Base-by-base conservation (phyloP, 2,888 invertebrate species). In the Morpho achilles region DNA sequence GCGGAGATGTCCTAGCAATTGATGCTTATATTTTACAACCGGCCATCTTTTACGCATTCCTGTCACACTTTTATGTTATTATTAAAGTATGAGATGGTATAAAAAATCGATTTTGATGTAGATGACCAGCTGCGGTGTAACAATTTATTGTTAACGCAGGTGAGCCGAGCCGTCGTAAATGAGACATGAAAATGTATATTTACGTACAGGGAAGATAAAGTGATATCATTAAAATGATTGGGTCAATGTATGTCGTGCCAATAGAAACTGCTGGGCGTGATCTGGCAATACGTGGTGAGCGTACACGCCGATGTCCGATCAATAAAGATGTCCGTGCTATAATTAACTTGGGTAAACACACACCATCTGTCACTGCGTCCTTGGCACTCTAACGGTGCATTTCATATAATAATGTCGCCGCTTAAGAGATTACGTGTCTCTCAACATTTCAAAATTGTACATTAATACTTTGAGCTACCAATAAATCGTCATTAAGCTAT, bases 1-100 rank as follows among this genome's bases (percentile, higher is more conserved):
- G 82, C 77, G 72, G 84, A 86, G 79, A 86, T 83, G 79, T 85
- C 84, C 85, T 86, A 82, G 85, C 85, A 77, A 82, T 86, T 80
- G 81, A 72, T 76, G 83, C 76, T 82, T 82, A 82, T 81, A 79
- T 87, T 87, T 87, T 84, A 88, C 82, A 76, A 74, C 76, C 73
- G 74, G 73, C 75, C 80, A 82, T 80, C 82, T 78, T 83, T 86
- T 81, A 79, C 82, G 79, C 79, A 73, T 82, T 85, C 77, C 74
- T 65, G 75, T 71, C 76, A 79, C 73, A 71, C 75, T 87, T 86
- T 87, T 82, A 87, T 87, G 74, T 80, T 79, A 73, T 77, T 87
- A 85, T 87, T 82, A 84, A 88, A 84, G 79, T 80, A 74, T 59
- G 70, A 72, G 79, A 77, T 78, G 81, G 82, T 76, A 76, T 86